These are phyloP conservation scores for Tragelaphus buxtoni DNA, from an alignment of 2,113 vertebrate species.

Conservation along the genomic window DNA sequence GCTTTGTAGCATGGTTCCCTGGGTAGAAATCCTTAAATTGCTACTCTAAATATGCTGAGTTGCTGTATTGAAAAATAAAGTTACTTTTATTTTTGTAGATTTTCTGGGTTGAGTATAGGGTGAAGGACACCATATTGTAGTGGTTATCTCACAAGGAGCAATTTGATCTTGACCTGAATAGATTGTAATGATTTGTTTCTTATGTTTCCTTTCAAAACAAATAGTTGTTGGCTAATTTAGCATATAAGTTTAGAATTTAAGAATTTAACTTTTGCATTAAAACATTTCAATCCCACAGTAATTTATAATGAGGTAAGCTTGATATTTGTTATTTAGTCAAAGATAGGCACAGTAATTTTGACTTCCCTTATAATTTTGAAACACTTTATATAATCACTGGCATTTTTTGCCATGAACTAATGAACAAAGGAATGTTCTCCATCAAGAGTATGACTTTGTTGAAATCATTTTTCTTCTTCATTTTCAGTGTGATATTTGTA, in stretches of 20 bases:
- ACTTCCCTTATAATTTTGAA: not conserved
- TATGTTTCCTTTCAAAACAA: not conserved
- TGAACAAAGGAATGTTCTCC: not conserved
- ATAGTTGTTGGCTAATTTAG: not conserved
- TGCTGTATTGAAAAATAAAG: not conserved
- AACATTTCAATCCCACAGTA: not conserved
- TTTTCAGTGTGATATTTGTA: constrained; percentile 95
- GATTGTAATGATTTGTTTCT: constrained; percentile 25
- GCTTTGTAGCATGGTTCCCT: not conserved
- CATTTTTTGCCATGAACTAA: constrained; percentile 35
- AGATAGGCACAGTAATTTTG: not conserved
- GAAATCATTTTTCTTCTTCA: constrained; percentile 61
- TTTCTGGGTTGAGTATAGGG: not conserved
- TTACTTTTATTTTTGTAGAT: not conserved
- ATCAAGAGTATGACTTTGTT: not conserved
- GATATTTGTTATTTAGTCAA: not conserved
- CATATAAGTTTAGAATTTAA: constrained; percentile 5
- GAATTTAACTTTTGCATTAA: constrained; percentile 19
- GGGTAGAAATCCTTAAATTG: not conserved
- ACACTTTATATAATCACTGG: not conserved
- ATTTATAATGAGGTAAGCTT: not conserved
- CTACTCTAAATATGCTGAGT: constrained; percentile 12
- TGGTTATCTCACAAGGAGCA: constrained; percentile 9
- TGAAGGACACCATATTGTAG: not conserved
- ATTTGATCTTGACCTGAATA: constrained; percentile 27